phyloP scores from a whole-genome alignment of 1,140 invertebrate genomes.

The Pinna nobilis region DNA sequence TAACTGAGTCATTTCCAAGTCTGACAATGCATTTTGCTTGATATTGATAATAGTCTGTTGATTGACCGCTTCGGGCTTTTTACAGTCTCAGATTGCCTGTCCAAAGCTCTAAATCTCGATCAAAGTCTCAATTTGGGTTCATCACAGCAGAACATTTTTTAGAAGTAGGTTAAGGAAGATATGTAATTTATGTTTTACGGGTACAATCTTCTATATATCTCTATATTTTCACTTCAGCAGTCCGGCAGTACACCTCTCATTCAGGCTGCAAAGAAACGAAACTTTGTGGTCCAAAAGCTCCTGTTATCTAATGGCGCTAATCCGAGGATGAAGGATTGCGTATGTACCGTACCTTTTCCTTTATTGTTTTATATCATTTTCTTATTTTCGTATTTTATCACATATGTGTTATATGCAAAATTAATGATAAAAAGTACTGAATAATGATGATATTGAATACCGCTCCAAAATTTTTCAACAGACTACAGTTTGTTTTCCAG shows the following conservation, averaged over 20 bases:
- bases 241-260: conserved; percentile 43
- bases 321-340: conserved; percentile 27
- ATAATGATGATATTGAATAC: too few relatives aligned
- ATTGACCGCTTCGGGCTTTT: too few relatives aligned
- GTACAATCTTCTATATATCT: background rate
- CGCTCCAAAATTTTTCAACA: too few relatives aligned
- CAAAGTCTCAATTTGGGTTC: background rate
- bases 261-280: conserved; percentile 41
- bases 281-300: conserved; percentile 45
- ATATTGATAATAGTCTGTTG: too few relatives aligned
- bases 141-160: background rate
- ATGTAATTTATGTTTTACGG: too few relatives aligned
- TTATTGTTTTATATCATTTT: too few relatives aligned
- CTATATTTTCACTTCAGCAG: conserved; percentile 23
- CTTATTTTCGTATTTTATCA: too few relatives aligned
- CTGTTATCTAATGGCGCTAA: conserved; percentile 45
- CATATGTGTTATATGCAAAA: too few relatives aligned
- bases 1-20: too few relatives aligned
- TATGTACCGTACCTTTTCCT: conserved; percentile 2
- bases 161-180: background rate
- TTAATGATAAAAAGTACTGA: too few relatives aligned
- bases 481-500: too few relatives aligned
- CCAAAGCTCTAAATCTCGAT: background rate
- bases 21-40: too few relatives aligned
- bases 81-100: background rate